Percentiles rank a stretch among this genome's conserved stretches.
phyloP scores from a whole-genome alignment of 2,888 invertebrate genomes.

The Eupithecia subfuscata region DNA sequence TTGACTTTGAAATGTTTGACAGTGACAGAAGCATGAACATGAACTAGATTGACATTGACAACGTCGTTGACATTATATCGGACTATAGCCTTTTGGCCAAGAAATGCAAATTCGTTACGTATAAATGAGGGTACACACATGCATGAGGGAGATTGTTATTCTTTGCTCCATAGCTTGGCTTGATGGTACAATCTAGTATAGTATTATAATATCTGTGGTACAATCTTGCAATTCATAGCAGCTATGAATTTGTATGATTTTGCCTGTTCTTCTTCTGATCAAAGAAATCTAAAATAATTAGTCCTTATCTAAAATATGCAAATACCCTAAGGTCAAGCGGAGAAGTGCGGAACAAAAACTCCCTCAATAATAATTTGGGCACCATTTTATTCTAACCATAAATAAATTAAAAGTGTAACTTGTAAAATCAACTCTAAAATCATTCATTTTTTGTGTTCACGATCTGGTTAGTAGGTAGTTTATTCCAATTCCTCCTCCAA shows the following conservation, averaged over 20 bases:
- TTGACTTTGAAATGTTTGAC: background rate
- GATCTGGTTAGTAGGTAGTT: slow-evolving; percentile 11
- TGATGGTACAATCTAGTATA: no score
- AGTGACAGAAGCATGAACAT: background rate
- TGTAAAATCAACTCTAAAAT: slow-evolving; percentile 46
- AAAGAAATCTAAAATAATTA: no score
- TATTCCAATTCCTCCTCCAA: slow-evolving; percentile 66
- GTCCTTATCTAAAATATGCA: no score
- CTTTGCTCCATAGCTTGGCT: no score
- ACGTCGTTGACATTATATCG: background rate
- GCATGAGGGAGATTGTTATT: no score
- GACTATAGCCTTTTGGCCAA: background rate
- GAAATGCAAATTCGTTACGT: background rate
- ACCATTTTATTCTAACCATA: background rate
- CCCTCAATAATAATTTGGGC: background rate
- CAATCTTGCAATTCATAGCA: no score
- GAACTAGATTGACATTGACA: background rate
- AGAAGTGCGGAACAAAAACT: background rate
- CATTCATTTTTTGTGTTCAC: slow-evolving; percentile 15
- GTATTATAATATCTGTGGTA: no score
- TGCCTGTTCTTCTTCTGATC: no score
- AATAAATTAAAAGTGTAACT: slow-evolving; percentile 50
- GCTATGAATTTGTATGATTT: no score
- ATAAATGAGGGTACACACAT: no score
- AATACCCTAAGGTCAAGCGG: no score